Evolutionary conservation across 2,113 vertebrate genomes (phyloP).

Genomic region (Paraplagusia blochii): DNA sequence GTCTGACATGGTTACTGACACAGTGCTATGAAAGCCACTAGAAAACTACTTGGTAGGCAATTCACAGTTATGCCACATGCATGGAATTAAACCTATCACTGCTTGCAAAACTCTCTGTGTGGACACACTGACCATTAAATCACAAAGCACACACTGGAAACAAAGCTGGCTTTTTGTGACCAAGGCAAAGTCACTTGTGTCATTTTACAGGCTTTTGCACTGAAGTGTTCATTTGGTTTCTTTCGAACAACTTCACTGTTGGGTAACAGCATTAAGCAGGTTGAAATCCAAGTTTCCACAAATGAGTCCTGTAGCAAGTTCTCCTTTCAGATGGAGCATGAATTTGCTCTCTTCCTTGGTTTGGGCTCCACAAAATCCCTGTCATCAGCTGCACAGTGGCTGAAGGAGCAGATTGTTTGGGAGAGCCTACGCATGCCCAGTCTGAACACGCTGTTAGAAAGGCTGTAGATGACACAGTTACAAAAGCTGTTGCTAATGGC

Average conservation of each 20-base stretch:
- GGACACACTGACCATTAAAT: constrained; percentile 22
- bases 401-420: constrained; percentile 88
- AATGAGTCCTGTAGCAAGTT: constrained; percentile 7
- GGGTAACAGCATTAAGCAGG: constrained; percentile 14
- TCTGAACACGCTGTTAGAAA: constrained; percentile 97
- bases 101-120: constrained; percentile 7
- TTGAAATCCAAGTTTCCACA: constrained; percentile 12
- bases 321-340: constrained; percentile 87
- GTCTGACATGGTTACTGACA: constrained; percentile 7
- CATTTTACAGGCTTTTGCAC: constrained; percentile 21
- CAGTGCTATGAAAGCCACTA: constrained; percentile 10
- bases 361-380: constrained; percentile 84
- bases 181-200: constrained; percentile 36
- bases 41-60: constrained; percentile 10
- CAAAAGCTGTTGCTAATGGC: constrained; percentile 99
- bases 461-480: constrained; percentile 98
- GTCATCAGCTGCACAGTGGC: constrained; percentile 80
- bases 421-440: constrained; percentile 93
- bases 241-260: constrained; percentile 16
- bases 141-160: constrained; percentile 31
- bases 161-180: constrained; percentile 14
- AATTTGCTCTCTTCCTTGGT: constrained; percentile 91
- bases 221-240: constrained; percentile 6
- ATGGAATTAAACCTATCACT: constrained; percentile 15
- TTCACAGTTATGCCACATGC: constrained; percentile 14